These are phyloP conservation scores for Andrena praecox DNA, from an alignment of 2,888 invertebrate species.

Conservation along the genomic window DNA sequence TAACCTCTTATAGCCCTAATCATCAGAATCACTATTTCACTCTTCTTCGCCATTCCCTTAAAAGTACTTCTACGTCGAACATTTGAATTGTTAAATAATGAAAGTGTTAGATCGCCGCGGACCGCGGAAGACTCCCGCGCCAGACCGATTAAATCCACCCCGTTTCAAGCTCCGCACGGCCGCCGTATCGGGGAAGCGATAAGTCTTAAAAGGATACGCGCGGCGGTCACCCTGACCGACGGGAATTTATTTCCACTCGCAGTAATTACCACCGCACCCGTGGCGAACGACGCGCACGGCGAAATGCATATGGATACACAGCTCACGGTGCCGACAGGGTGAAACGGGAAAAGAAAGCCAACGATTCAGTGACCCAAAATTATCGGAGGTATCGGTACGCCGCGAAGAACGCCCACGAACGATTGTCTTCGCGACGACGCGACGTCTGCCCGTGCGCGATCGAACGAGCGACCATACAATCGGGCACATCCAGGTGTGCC, in stretches of 20 bases:
- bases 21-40: too few species aligned
- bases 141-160: constrained; percentile 9
- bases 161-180: neutral
- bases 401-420: constrained; percentile 64
- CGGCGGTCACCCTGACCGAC: constrained; percentile 25
- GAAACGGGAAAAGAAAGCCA: constrained; percentile 54
- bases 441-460: constrained; percentile 24
- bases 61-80: too few species aligned
- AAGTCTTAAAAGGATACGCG: constrained; percentile 50
- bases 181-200: constrained; percentile 20
- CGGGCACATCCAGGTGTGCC: constrained; percentile 49
- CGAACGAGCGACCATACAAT: constrained; percentile 35
- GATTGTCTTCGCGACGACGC: constrained; percentile 63
- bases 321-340: constrained; percentile 13
- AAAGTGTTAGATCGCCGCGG: neutral
- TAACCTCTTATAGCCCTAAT: too few species aligned
- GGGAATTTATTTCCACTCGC: constrained; percentile 66
- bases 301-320: constrained; percentile 5
- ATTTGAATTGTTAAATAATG: too few species aligned
- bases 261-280: constrained; percentile 56
- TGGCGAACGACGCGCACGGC: neutral
- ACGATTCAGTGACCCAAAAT: constrained; percentile 79
- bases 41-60: too few species aligned
- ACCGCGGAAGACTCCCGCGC: neutral
- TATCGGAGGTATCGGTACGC: constrained; percentile 45